phyloP scores from a whole-genome alignment of 2,888 invertebrate species.

The Thera obeliscata region DNA sequence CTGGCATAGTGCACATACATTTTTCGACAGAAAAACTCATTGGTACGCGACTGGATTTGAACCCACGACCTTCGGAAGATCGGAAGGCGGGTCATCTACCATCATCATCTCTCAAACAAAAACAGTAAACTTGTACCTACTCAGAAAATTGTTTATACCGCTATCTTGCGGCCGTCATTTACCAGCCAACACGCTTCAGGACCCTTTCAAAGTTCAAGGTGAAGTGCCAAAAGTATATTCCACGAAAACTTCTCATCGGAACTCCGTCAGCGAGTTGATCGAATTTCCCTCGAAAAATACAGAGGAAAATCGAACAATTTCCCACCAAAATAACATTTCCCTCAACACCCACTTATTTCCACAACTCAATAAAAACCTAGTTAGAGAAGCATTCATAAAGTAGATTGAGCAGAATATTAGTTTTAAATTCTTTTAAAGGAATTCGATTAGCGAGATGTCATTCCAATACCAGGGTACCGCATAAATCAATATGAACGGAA shows the following conservation, averaged over 20 bases:
- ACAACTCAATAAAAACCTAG: constrained; percentile 19
- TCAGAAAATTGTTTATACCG: too few species aligned
- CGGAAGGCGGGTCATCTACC: too few species aligned
- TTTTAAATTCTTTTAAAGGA: constrained; percentile 35
- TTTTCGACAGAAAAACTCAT: too few species aligned
- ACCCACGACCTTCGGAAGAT: too few species aligned
- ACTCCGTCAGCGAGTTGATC: neutral
- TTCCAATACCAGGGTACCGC: constrained; percentile 23
- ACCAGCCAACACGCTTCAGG: neutral
- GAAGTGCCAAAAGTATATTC: neutral
- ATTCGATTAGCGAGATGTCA: constrained; percentile 36
- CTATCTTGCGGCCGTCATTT: neutral
- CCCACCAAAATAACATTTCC: constrained; percentile 7
- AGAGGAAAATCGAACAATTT: constrained; percentile 1
- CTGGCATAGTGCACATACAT: too few species aligned
- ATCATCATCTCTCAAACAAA: too few species aligned
- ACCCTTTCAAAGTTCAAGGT: neutral
- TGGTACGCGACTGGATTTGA: too few species aligned
- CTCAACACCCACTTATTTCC: constrained; percentile 2
- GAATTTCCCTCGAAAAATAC: constrained; percentile 4
- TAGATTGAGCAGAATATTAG: constrained; percentile 24
- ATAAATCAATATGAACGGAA: constrained; percentile 35
- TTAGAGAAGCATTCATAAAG: constrained; percentile 17
- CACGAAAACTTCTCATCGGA: neutral
- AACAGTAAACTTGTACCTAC: too few species aligned